phyloP scores from a whole-genome alignment of 1,140 invertebrate species.

The Penaeus vannamei region DNA sequence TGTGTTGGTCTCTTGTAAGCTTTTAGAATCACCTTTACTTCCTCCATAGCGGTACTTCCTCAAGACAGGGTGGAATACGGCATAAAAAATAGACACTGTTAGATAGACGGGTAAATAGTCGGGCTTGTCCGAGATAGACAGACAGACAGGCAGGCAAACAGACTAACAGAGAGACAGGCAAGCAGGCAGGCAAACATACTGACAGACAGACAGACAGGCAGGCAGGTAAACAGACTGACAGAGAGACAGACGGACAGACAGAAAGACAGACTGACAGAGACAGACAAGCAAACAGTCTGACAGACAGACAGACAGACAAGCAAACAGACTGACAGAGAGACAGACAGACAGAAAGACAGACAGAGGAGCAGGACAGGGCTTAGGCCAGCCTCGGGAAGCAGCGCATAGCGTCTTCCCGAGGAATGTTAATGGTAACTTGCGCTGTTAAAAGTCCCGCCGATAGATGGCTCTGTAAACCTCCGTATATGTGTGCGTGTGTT shows the following conservation, averaged over 20 bases:
- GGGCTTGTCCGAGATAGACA: background rate
- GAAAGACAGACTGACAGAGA: background rate
- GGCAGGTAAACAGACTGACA: background rate
- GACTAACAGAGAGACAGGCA: background rate
- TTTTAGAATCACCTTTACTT: no score
- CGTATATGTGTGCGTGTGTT: slow-evolving; percentile 7
- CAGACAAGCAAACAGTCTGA: background rate
- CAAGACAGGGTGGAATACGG: background rate
- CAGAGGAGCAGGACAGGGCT: no score
- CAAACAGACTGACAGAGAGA: background rate
- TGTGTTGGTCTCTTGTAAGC: no score
- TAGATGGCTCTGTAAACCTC: no score
- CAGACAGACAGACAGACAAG: slow-evolving; percentile 1
- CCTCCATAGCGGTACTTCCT: no score
- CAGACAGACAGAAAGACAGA: background rate
- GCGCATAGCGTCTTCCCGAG: no score
- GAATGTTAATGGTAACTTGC: no score
- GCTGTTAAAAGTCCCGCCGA: no score
- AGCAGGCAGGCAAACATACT: background rate
- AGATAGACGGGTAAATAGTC: background rate
- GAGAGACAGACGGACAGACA: background rate
- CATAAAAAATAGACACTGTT: background rate
- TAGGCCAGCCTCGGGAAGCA: no score
- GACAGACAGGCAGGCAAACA: background rate
- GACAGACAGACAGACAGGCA: background rate